Conservation (phyloP, 1,140 invertebrate species). For the Spodoptera frugiperda region DNA sequence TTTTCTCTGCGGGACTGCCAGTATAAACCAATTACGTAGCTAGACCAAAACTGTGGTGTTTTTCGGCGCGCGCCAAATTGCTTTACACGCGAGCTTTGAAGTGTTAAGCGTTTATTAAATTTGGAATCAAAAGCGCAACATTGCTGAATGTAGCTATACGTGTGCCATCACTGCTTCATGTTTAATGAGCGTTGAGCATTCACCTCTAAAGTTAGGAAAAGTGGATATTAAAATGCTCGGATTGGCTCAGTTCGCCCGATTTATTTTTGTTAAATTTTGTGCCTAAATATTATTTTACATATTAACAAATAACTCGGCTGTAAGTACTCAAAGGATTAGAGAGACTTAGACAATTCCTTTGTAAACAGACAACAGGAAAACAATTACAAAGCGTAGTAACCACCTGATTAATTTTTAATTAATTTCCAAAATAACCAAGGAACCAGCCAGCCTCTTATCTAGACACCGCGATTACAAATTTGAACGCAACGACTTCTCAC, state of each 20-base stretch:
- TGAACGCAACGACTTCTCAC: constrained; percentile 47
- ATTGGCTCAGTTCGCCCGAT: constrained; percentile 1
- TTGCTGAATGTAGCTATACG: constrained; percentile 49
- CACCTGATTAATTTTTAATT: constrained; percentile 39
- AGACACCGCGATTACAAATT: constrained; percentile 38
- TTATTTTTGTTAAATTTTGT: not conserved
- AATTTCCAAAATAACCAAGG: constrained; percentile 32
- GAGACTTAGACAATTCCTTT: not conserved
- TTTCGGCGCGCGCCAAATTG: constrained; percentile 80
- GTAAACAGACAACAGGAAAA: not conserved
- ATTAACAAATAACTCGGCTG: not conserved
- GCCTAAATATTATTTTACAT: not conserved
- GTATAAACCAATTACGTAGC: constrained; percentile 78
- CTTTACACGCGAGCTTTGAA: constrained; percentile 80
- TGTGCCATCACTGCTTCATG: constrained; percentile 26
- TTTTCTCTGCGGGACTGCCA: constrained; percentile 70
- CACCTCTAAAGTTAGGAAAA: constrained; percentile 22
- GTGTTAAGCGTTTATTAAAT: constrained; percentile 84
- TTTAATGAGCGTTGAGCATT: constrained; percentile 31
- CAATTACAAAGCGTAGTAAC: constrained; percentile 4
- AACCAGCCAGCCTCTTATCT: not conserved
- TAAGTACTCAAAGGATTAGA: no score
- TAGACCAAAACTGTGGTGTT: constrained; percentile 78
- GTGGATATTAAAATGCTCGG: constrained; percentile 12
- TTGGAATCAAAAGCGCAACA: constrained; percentile 73